phyloP scores from a whole-genome alignment of 1,140 invertebrate species.

The Drosophila leontia region DNA sequence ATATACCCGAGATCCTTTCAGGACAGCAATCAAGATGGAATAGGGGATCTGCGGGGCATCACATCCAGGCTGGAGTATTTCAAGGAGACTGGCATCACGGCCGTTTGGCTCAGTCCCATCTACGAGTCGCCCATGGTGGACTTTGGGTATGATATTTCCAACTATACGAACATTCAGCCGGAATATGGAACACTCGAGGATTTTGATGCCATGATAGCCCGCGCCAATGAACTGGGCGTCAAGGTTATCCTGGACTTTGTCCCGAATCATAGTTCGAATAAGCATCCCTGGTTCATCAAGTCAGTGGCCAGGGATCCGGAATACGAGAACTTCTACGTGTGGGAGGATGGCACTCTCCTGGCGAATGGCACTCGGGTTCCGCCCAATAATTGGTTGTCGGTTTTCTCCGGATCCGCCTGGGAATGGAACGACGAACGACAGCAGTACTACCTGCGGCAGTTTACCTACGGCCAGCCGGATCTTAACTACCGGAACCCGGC shows the following conservation, averaged over 20 bases:
- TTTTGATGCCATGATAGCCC: conserved; percentile 88
- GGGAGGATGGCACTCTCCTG: conserved; percentile 86
- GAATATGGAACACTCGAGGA: conserved; percentile 90
- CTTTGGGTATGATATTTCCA: conserved; percentile 89
- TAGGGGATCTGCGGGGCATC: conserved; percentile 79
- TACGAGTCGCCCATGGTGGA: conserved; percentile 89
- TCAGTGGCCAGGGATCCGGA: conserved; percentile 86
- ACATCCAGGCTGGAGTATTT: conserved; percentile 86
- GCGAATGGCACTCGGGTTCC: conserved; percentile 75
- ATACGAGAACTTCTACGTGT: conserved; percentile 90
- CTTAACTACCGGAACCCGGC: conserved; percentile 89
- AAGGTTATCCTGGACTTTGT: conserved; percentile 82
- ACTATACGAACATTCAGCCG: conserved; percentile 90
- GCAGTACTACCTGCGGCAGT: conserved; percentile 89
- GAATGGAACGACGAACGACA: conserved; percentile 86
- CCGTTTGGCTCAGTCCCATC: conserved; percentile 90
- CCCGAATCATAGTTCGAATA: conserved; percentile 91
- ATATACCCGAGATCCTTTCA: conserved; percentile 72
- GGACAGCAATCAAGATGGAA: conserved; percentile 68
- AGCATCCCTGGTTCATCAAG: conserved; percentile 90
- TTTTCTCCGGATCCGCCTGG: conserved; percentile 88
- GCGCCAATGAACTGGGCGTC: conserved; percentile 85
- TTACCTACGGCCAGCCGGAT: conserved; percentile 88
- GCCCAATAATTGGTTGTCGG: conserved; percentile 89
- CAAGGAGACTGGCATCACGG: conserved; percentile 86